Percentiles rank a stretch among this genome's conserved stretches.
These are phyloP conservation scores for Pempheris klunzingeri DNA, from an alignment of 2,797 vertebrate genomes.

Conservation along the genomic window DNA sequence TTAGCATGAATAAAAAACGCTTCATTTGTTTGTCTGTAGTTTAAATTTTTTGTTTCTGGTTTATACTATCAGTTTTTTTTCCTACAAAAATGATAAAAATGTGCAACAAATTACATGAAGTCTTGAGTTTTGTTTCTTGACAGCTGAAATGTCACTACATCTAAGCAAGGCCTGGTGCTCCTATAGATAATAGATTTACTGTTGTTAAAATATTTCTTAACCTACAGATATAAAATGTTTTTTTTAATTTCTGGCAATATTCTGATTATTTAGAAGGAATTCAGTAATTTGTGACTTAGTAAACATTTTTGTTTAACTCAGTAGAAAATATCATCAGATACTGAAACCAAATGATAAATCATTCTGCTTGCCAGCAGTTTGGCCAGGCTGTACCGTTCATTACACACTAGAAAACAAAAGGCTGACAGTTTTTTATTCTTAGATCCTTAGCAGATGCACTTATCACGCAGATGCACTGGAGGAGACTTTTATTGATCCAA, in stretches of 20 bases:
- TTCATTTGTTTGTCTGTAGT: neutral
- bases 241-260: neutral
- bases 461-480: conserved; percentile 2
- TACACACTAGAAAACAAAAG: conserved; percentile 5
- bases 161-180: too few relatives aligned
- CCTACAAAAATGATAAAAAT: conserved; percentile 32
- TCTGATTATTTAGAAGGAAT: neutral
- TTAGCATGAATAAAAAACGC: neutral
- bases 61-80: conserved; percentile 47
- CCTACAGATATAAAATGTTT: neutral
- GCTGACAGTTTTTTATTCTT: conserved; percentile 15
- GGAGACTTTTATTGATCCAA: conserved; percentile 1
- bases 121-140: neutral
- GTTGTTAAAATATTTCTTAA: neutral
- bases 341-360: neutral
- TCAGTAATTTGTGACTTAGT: neutral
- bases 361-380: neutral
- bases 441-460: neutral
- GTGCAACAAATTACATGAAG: conserved; percentile 10
- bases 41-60: conserved; percentile 7
- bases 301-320: neutral
- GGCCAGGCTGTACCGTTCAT: neutral
- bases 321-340: neutral
- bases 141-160: neutral
- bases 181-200: too few relatives aligned